Conservation (phyloP, 2,797 vertebrate species). For the Cyclopterus lumpus region DNA sequence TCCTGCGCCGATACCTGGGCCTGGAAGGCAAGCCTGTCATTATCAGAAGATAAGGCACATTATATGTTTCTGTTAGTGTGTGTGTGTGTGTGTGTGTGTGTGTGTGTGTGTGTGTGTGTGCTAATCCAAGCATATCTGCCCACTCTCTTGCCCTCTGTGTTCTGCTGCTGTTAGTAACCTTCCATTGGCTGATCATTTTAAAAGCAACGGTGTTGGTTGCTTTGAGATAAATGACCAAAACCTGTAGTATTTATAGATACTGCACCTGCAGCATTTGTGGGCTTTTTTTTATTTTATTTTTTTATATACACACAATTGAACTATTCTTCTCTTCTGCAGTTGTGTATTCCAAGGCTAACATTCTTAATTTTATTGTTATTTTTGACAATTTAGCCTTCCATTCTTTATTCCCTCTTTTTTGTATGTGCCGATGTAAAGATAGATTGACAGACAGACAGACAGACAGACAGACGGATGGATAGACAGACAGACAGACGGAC, state of each 20-base stretch:
- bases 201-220: constrained; percentile 26
- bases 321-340: neutral
- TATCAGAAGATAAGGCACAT: constrained; percentile 43
- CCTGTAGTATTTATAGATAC: constrained; percentile 13
- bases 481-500: no score
- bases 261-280: constrained; percentile 13
- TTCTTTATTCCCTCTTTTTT: constrained; percentile 8
- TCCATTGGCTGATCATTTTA: constrained; percentile 5
- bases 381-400: neutral
- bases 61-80: constrained; percentile 27
- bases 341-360: neutral
- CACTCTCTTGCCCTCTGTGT: constrained; percentile 38
- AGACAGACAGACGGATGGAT: no score
- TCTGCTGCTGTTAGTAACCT: constrained; percentile 45
- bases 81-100: constrained; percentile 13
- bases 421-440: neutral
- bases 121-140: constrained; percentile 39
- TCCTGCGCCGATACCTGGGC: constrained; percentile 61
- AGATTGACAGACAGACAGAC: neutral
- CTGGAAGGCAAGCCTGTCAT: constrained; percentile 57
- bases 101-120: constrained; percentile 15
- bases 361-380: neutral
- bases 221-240: constrained; percentile 27
- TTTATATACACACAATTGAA: neutral
- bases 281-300: neutral